phyloP scores from a whole-genome alignment of 2,113 vertebrate species.

The Hippocampus mohnikei region DNA sequence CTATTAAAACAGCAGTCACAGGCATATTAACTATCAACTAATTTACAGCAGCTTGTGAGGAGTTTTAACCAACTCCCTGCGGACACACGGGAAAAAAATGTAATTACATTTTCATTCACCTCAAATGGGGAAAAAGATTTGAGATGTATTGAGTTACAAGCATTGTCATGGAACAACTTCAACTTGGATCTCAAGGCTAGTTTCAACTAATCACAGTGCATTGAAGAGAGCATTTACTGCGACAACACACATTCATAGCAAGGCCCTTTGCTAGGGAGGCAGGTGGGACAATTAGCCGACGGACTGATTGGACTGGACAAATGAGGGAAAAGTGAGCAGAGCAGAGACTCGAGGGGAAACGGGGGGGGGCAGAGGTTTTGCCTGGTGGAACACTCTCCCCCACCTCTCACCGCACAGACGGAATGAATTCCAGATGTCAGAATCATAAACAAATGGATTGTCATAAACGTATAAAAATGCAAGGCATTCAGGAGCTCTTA shows the following conservation, averaged over 20 bases:
- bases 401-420: conserved; percentile 39
- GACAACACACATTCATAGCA: background rate
- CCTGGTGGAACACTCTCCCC: conserved; percentile 40
- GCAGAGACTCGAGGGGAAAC: conserved; percentile 10
- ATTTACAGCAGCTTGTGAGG: no score
- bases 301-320: conserved; percentile 25
- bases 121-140: background rate
- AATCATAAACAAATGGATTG: conserved; percentile 70
- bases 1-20: no score
- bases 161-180: background rate
- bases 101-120: background rate
- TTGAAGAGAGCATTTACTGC: background rate
- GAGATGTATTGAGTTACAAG: background rate
- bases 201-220: background rate
- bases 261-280: conserved; percentile 1
- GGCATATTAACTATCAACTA: no score
- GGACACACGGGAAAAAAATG: no score
- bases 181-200: background rate
- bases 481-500: conserved; percentile 56
- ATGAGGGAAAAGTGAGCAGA: conserved; percentile 20
- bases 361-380: conserved; percentile 32
- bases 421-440: conserved; percentile 72
- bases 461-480: conserved; percentile 67
- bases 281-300: conserved; percentile 7
- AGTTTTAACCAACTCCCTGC: no score